Evolutionary conservation across 1,140 invertebrate species (phyloP).

Genomic region (Pseudomyrmex pallidus): DNA sequence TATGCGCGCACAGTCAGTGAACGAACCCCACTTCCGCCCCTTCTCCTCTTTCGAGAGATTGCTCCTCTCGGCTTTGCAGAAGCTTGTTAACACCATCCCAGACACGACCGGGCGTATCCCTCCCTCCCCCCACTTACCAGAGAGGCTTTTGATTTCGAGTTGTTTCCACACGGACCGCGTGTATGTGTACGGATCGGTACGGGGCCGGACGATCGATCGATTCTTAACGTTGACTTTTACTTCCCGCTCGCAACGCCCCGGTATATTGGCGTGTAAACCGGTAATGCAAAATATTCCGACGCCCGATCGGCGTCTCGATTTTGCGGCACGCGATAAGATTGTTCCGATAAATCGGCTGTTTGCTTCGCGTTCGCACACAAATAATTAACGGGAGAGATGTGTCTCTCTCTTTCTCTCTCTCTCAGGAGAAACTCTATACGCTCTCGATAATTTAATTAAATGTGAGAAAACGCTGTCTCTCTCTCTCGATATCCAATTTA

Average conservation of each 20-base stretch:
- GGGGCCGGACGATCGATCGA: conserved; percentile 31
- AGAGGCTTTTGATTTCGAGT: conserved; percentile 63
- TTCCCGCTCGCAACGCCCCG: too few relatives aligned
- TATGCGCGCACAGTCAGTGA: background rate
- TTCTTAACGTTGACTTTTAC: conserved; percentile 37
- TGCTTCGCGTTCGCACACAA: too few relatives aligned
- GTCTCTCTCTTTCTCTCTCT: too few relatives aligned
- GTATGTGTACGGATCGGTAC: background rate
- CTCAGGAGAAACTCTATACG: too few relatives aligned
- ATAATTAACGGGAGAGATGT: background rate
- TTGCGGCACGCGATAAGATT: too few relatives aligned
- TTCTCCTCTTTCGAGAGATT: background rate
- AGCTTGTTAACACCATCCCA: conserved; percentile 65
- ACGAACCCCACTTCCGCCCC: background rate
- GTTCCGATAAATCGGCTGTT: background rate
- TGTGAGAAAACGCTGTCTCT: background rate
- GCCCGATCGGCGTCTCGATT: too few relatives aligned
- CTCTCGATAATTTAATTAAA: background rate
- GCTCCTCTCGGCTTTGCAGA: conserved; percentile 61
- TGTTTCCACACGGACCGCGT: conserved; percentile 37
- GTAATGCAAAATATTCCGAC: too few relatives aligned
- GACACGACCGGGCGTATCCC: conserved; percentile 46
- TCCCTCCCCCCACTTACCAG: conserved; percentile 2
- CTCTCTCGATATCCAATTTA: background rate
- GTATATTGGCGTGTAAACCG: too few relatives aligned